A percentile compares a stretch with the other conserved stretches of the same genome.
Evolutionary conservation across 1,140 invertebrate genomes (phyloP).

Genomic region (Marisa cornuarietis): DNA sequence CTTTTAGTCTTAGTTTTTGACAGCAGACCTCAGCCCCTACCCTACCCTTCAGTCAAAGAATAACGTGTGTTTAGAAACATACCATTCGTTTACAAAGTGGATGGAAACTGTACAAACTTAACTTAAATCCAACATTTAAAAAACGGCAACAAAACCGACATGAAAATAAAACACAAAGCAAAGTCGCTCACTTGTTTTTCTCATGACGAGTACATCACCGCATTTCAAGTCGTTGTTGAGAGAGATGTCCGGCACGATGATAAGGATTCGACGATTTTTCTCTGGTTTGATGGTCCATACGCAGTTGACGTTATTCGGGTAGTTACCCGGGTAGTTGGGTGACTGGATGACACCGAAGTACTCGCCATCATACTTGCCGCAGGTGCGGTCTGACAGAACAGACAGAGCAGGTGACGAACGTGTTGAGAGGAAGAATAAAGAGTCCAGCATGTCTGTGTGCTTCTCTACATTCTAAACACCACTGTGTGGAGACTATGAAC

Average conservation of each 20-base stretch:
- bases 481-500: too few relatives aligned
- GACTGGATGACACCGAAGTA: slow-evolving; percentile 61
- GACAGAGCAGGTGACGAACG: too few relatives aligned
- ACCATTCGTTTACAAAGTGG: too few relatives aligned
- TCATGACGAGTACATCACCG: slow-evolving; percentile 59
- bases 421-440: too few relatives aligned
- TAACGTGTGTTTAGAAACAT: too few relatives aligned
- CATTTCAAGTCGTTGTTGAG: slow-evolving; percentile 58
- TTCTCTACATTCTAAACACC: too few relatives aligned
- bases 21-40: too few relatives aligned
- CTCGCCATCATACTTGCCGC: slow-evolving; percentile 53
- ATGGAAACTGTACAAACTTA: too few relatives aligned
- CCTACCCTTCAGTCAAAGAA: too few relatives aligned
- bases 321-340: slow-evolving; percentile 65
- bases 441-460: not conserved
- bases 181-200: not conserved
- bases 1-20: too few relatives aligned
- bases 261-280: slow-evolving; percentile 61
- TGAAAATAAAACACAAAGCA: not conserved
- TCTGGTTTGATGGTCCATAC: slow-evolving; percentile 64
- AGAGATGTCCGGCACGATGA: slow-evolving; percentile 64
- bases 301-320: slow-evolving; percentile 63
- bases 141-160: not conserved
- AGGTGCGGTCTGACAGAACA: slow-evolving; percentile 50
- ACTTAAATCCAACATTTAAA: not conserved